Evolutionary conservation across 23 tunicate genomes (phyloP).

Genomic region (Ciona savignyi): DNA sequence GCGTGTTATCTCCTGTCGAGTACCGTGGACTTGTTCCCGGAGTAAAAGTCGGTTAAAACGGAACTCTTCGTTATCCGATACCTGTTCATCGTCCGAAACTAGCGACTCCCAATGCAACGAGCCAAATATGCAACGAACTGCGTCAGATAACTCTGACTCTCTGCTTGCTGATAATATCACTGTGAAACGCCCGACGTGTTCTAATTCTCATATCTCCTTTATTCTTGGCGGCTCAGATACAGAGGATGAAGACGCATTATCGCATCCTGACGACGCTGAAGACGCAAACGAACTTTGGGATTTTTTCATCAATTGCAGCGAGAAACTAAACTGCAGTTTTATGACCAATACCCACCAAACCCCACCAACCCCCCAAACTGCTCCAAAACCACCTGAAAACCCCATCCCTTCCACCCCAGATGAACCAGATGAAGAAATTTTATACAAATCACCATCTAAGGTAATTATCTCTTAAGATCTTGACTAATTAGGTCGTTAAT

Average conservation of each 20-base stretch:
- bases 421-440: neutral
- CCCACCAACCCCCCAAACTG: neutral
- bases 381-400: neutral
- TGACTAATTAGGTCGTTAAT: too few species aligned
- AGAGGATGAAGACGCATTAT: conserved; percentile 11
- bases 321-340: neutral
- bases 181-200: conserved; percentile 34
- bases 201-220: conserved; percentile 27
- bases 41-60: neutral
- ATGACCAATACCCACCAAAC: neutral
- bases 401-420: too few species aligned
- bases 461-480: too few species aligned
- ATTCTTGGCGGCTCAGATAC: conserved; percentile 24
- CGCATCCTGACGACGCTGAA: neutral
- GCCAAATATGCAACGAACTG: neutral
- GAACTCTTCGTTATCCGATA: neutral
- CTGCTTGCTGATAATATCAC: neutral
- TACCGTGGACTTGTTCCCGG: conserved; percentile 32
- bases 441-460: neutral
- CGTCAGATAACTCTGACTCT: neutral
- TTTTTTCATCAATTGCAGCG: neutral
- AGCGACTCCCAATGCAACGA: neutral
- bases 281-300: neutral
- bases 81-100: neutral
- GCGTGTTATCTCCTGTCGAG: conserved; percentile 11